Base-by-base conservation (phyloP, 30 jellyfish, hydroid and myxozoan species). In the Turritopsis rubra region DNA sequence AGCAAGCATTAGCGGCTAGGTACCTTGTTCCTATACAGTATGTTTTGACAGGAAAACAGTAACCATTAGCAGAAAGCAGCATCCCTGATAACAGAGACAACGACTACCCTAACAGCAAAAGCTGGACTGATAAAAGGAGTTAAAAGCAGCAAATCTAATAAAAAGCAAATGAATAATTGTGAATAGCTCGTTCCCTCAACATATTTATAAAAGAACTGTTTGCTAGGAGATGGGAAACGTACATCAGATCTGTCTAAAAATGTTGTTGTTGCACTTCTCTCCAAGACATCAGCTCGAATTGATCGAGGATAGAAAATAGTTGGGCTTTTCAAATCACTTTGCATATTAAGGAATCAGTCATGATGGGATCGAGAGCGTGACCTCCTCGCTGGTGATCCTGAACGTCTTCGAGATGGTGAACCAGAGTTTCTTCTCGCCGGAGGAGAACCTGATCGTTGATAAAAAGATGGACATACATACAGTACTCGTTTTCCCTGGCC, bases 341-440 rank as follows among this genome's bases (percentile, higher is more conserved):
- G n/a, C n/a, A n/a, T n/a, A n/a, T n/a, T n/a, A n/a, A n/a, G n/a
- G 13, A 13, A 41, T 68, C 77, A 68, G 77, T 68, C 77, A 19
- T 68, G 77, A 27, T 27, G 77, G 22, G 77, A 68, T 27, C 77
- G 28, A 27, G 77, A 68, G 0, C 77, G 77, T n/a, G 77, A 68
- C 19, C 77, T 68, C 19, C 77, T 9, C 19, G 28, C 30, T 68
- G 77, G 77, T 27, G 77, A 68, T 9, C 16, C 77, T 7, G 77
- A 68, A 19, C 30, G 77, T 68, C 77, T 68, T 68, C 77, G 28
- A 7, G 28, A n/a, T 68, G 77, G 77, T 27, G 77, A 68, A 7
- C 30, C 77, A 68, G 77, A 68, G 30, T 41, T 41, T 41, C 30
- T 16, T 68, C 77, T 68, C 16, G 77, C 28, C 21, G 77, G 30